Conservation (phyloP, 64 coral and sea anemone species). For the Acropora tenuis region DNA sequence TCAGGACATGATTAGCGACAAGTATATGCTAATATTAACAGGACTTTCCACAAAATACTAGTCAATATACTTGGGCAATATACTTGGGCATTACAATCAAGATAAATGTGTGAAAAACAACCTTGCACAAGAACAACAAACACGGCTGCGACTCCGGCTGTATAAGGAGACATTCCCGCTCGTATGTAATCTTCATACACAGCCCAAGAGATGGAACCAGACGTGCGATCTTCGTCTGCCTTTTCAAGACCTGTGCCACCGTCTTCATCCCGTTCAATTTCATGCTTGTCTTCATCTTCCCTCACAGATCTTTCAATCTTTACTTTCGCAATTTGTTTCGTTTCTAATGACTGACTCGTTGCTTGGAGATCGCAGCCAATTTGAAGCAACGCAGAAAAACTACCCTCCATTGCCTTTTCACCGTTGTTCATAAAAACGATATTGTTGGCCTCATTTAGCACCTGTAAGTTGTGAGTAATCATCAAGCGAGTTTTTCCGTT, state of each 20-base stretch:
- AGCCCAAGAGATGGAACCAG: slow-evolving; percentile 23
- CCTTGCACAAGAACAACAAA: slow-evolving; percentile 48
- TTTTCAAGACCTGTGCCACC: background rate
- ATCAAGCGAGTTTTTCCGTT: slow-evolving; percentile 30
- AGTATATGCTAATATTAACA: no score
- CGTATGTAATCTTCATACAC: slow-evolving; percentile 42
- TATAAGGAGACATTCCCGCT: slow-evolving; percentile 5
- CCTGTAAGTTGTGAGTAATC: slow-evolving; percentile 59
- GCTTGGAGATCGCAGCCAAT: no score
- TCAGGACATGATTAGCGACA: no score
- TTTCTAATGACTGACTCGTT: no score
- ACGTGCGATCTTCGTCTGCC: slow-evolving; percentile 29
- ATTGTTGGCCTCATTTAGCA: slow-evolving; percentile 29
- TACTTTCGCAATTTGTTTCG: background rate
- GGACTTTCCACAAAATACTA: no score
- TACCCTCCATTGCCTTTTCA: slow-evolving; percentile 23
- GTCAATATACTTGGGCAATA: no score
- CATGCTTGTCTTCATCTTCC: background rate
- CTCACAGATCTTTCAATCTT: background rate
- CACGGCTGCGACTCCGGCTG: background rate
- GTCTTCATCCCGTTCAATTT: background rate
- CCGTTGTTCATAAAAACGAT: slow-evolving; percentile 58
- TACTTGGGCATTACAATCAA: background rate
- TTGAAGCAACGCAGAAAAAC: background rate
- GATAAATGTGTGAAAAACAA: background rate